Evolutionary conservation across 2,113 vertebrate species (phyloP), one percentile per base, ranked within the genome.

Genomic region (Nicator chloris): DNA sequence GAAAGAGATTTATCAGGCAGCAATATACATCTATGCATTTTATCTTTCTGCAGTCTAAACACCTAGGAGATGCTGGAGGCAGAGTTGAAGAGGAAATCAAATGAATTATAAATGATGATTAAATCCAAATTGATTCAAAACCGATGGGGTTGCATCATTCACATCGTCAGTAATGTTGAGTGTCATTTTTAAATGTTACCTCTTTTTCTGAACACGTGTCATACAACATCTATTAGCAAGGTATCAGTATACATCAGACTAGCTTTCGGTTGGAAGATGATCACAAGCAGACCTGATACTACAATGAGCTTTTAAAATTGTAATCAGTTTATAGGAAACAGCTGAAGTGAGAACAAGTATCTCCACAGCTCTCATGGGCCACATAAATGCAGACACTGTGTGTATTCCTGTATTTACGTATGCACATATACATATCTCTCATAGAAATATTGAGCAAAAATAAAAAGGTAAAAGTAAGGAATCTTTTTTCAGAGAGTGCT

Each of bases 71-170:
- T 69, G 50, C 91, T 97, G 86, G 82, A 93, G 96, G 90, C 44
- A 73, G 75, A 92, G 44, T 69, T 97, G 96, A 95, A 92, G 86
- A 96, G 65, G 86, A 89, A 95, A 80, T 42, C 30, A 88, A 93
- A 97, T 97, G 13, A 97, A 98, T 97, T 96, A 97, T 96, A 97
- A 97, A 97, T 95, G 57, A 94, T 69, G 53, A 97, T 94, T 82
- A 96, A 97, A 68, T 89, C 80, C 95, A 82, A 93, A 80, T 71
- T 88, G 66, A 93, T 97, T 95, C 90, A 84, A 83, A 96, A 96
- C 65, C 79, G 71, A 92, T 84, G 61, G 61, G 28, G 33, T 45
- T 95, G 89, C 77, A 87, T 84, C 63, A 82, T 85, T 88, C 88
- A 84, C 17, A 50, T 15, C 68, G 66, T 50, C 83, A 85, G 40